Conservation (phyloP, 2,888 invertebrate species). For the Nineta flava region DNA sequence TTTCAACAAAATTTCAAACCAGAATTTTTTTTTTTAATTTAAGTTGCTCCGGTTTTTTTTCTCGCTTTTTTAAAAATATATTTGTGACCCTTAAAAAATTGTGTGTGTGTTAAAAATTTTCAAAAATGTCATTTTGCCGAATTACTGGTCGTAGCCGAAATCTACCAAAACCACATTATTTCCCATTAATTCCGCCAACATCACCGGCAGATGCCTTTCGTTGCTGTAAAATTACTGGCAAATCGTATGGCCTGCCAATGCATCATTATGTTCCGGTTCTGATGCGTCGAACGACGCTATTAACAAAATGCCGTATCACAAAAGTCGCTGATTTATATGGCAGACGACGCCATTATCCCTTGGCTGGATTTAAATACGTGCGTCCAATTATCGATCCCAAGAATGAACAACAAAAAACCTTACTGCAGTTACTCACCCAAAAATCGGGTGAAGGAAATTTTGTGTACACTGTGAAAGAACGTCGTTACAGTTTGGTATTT, state of each 20-base stretch:
- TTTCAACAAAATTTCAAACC: too few species aligned
- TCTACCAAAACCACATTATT: constrained; percentile 67
- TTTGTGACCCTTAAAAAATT: background rate
- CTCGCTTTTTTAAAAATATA: background rate
- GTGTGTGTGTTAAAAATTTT: background rate
- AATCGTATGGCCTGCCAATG: constrained; percentile 53
- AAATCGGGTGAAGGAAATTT: constrained; percentile 40
- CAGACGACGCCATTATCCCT: constrained; percentile 46
- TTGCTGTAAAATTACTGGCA: constrained; percentile 63
- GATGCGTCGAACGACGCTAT: constrained; percentile 24
- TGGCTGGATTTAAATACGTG: constrained; percentile 58
- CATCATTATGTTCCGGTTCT: constrained; percentile 69
- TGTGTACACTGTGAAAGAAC: constrained; percentile 60
- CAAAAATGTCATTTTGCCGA: constrained; percentile 40
- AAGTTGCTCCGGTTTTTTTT: background rate
- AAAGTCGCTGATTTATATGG: constrained; percentile 47
- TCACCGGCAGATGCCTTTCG: constrained; percentile 70
- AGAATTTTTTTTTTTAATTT: background rate
- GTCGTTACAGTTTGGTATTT: constrained; percentile 57
- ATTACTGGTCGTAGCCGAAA: constrained; percentile 67
- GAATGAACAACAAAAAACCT: constrained; percentile 44
- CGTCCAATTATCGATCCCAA: constrained; percentile 55
- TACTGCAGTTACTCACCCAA: constrained; percentile 42
- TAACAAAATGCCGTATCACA: constrained; percentile 45
- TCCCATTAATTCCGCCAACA: constrained; percentile 63